Evolutionary conservation across 2,797 vertebrate genomes (phyloP).

Genomic region (Podargus strigoides): DNA sequence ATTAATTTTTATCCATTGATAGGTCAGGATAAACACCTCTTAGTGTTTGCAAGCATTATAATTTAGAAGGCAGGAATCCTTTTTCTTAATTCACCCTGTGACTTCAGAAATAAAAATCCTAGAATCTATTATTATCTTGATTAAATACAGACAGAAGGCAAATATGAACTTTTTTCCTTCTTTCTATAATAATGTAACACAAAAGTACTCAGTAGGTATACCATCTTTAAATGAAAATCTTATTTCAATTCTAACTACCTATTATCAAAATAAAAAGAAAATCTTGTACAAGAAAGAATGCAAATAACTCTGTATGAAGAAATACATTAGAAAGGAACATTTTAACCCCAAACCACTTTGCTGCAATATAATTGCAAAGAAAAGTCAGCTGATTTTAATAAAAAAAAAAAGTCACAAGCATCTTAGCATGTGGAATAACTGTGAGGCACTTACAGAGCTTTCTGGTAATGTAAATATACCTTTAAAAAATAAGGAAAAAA

Average conservation of each 20-base stretch:
- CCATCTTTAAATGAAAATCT: not conserved
- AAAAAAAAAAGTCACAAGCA: not conserved
- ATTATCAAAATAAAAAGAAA: not conserved
- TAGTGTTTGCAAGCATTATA: not conserved
- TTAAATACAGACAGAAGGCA: not conserved
- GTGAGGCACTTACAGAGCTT: not conserved
- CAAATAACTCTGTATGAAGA: not conserved
- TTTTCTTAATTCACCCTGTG: not conserved
- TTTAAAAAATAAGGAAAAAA: not conserved
- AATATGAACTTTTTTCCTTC: not conserved
- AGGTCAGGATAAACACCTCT: not conserved
- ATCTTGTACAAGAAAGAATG: not conserved
- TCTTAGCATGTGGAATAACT: not conserved
- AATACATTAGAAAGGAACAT: not conserved
- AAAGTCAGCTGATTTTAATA: not conserved
- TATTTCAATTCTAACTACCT: not conserved
- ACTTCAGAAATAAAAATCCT: not conserved
- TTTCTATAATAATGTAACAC: not conserved
- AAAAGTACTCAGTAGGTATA: not conserved
- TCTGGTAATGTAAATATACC: not conserved
- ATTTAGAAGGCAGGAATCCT: not conserved
- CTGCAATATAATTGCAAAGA: not conserved
- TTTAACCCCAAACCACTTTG: not conserved
- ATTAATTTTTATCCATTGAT: not conserved
- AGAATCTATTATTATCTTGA: not conserved